phyloP scores from a whole-genome alignment of 2,797 vertebrate species.

The Rhynchotus rufescens region DNA sequence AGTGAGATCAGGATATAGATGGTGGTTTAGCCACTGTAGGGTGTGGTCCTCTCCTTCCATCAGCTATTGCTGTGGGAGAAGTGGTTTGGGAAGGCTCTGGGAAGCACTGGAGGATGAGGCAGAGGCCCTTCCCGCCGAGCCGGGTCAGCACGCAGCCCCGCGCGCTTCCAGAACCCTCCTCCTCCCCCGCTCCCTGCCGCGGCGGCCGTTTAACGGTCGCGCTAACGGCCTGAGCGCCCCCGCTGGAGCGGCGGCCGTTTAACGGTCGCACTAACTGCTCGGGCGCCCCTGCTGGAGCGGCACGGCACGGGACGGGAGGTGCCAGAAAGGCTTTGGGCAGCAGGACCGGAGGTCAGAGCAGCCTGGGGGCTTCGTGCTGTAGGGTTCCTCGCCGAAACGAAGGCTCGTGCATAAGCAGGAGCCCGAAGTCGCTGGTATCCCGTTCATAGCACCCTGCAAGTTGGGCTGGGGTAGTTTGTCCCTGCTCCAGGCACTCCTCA shows the following conservation, averaged over 20 bases:
- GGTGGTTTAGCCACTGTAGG: neutral
- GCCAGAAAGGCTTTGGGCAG: neutral
- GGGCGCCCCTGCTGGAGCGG: neutral
- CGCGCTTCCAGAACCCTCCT: accelerated
- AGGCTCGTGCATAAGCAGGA: accelerated
- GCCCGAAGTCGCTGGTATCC: accelerated
- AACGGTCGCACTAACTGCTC: too few relatives aligned
- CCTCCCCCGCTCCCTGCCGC: neutral
- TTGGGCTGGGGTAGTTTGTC: accelerated
- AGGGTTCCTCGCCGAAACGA: accelerated
- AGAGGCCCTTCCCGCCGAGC: too few relatives aligned
- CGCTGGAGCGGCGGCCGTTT: too few relatives aligned
- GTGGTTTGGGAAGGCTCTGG: accelerated
- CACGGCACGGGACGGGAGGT: too few relatives aligned
- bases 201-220: neutral
- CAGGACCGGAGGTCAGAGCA: neutral
- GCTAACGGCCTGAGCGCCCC: neutral
- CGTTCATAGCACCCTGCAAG: accelerated
- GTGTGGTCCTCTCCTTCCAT: neutral
- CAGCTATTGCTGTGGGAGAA: accelerated
- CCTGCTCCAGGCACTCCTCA: neutral
- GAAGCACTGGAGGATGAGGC: neutral
- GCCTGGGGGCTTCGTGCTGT: accelerated
- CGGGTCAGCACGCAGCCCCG: neutral
- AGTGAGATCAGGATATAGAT: neutral